Evolutionary conservation across 2,113 vertebrate species (phyloP), one percentile per base, ranked within the genome.

Genomic region (Myotis yumanensis): DNA sequence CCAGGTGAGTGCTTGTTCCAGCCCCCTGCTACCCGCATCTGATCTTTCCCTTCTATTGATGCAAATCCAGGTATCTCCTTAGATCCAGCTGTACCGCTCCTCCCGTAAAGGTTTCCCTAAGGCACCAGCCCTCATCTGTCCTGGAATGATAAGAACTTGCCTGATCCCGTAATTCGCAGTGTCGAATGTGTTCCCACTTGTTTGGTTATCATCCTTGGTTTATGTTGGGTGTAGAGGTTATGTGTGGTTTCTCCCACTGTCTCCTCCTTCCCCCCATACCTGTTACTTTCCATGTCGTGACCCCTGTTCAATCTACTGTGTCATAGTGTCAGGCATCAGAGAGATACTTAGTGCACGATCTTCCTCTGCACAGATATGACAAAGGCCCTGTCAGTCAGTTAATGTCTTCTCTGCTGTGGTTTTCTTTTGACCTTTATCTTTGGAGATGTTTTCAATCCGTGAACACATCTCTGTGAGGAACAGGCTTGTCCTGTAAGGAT

Each of bases 41-140:
- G 4, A 3, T 30, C 77, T 37, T 71, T 76, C 25, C 16, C 59
- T 85, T 17, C 68, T 18, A 4, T 9, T 15, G 69, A 57, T 23
- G 22, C 1, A 64, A 59, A 64, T 48, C 17, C 14, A 20, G 16
- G 14, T 46, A 7, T 48, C 46, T 87, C 57, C 71, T 32, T 43
- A 72, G 43, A 37, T 43, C 30, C 68, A 18, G 4, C 28, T 15
- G 17, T 25, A 12, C 17, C 22, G 5, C 12, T 11, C 28, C 20
- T 66, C 62, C n/a, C n/a, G 20, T 11, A 6, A 66, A 5, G 64
- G 17, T 16, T 23, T 35, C 40, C 72, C 10, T 0, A 37, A 69
- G 32, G 46, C 8, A 0, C 8, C 11, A 32, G 32, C 32, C 7
- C 57, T 54, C 23, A 14, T 10, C 35, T 57, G 0, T 11, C 2